Evolutionary conservation across 2,113 vertebrate species (phyloP), one percentile per base, ranked within the genome.

Genomic region (Mesembrinibis cayennensis): DNA sequence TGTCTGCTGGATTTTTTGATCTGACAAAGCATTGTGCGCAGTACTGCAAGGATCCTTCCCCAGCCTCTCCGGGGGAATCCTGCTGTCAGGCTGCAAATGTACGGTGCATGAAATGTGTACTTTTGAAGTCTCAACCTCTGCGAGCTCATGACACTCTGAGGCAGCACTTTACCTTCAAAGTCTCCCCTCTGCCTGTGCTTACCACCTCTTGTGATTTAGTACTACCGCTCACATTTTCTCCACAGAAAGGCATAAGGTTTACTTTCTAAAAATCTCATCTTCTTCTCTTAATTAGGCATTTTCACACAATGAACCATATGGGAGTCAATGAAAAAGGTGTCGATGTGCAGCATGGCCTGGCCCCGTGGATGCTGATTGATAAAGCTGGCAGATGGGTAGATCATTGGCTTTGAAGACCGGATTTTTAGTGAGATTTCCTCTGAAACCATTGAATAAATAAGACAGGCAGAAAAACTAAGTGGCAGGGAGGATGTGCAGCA

Each of bases 251-350:
- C 38, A 5, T 20, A 21, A 36, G 69, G 70, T 70, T 89, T 90
- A 15, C 87, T 87, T 79, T 34, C 58, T 55, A n/a, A 93, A 86
- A 92, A 71, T 36, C 72, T 89, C 77, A 20, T 96, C 50, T 9
- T 72, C 81, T 81, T 34, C 85, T 88, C 69, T 40, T 89, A 91
- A 90, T 96, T 81, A 94, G 88, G 83, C 11, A 3, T 53, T 93
- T 86, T 55, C 47, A 42, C 55, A 50, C 91, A 62, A 32, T 50
- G 79, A 80, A 40, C 58, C 62, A 11, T 25, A 52, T 47, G 77
- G 84, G 63, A 94, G 73, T 12, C 17, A 12, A 10, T 47, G 88
- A 25, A 40, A n/a, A 50, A 73, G 84, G 85, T 77, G 80, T 30
- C 5, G 27, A 45, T 16, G 52, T 13, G 85, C 23, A 18, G 87